Evolutionary conservation across 2,888 invertebrate genomes (phyloP), one percentile per base, ranked within the genome.

Genomic region (Lagria hirta): DNA sequence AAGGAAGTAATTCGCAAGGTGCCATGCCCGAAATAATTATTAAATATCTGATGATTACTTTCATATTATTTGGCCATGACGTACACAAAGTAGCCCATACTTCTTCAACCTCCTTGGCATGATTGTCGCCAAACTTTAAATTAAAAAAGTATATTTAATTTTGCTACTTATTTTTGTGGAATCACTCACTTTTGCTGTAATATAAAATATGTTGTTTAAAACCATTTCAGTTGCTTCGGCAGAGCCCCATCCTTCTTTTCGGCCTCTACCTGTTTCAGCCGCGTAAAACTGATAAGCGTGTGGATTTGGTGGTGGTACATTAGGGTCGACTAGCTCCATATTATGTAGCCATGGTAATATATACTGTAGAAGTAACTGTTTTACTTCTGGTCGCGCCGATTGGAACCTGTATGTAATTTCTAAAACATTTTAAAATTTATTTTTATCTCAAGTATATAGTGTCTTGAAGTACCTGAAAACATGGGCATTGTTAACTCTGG

Each of bases 171-270:
- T n/a, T 26, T n/a, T n/a, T n/a, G n/a, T n/a, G n/a, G n/a, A 23
- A 40, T 22, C 15, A 32, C 52, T 66, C 75, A 91, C 91, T 84
- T 94, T 94, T 2, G 94, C 91, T 3, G 98, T 99, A 60, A 98
- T 89, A 73, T 97, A 98, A 73, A 99, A 93, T 11, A 99, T 83
- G 75, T 99, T 99, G 72, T 99, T 99, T 49, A 99, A 80, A 30
- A 99, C 94, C 94, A 99, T 96, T 75, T 99, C 98, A 0, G 98
- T 99, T n/a, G 98, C 98, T 73, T 98, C 97, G 0, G 91, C 91
- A 1, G 96, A 96, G 24, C 99, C 99, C 81, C 98, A 96, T 0
- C 98, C 98, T 69, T 96, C 95, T 34, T 91, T 82, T 10, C 89
- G 79, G 3, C 74, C 80, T 1, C 84, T 81, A 8, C 71, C 68